Evolutionary conservation across 2,888 invertebrate species (phyloP).

Genomic region (Lamellibrachia satsuma): DNA sequence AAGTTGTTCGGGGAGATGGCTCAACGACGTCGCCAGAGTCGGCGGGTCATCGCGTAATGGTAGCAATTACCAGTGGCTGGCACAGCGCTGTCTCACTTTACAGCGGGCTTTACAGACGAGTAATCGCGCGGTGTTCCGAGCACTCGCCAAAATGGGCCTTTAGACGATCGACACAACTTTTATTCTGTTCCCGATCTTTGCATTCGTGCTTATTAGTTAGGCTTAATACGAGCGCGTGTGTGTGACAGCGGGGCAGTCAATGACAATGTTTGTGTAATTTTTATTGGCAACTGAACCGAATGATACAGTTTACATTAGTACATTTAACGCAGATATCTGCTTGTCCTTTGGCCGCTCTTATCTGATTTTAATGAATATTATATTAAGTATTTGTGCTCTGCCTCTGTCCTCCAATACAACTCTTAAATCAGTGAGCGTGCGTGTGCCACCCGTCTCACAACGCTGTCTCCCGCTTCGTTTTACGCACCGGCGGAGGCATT

Average conservation of each 20-base stretch:
- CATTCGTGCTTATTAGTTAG: not conserved
- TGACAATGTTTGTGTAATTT: not conserved
- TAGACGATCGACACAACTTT: not conserved
- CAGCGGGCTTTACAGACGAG: not conserved
- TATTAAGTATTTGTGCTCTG: not conserved
- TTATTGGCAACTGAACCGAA: not conserved
- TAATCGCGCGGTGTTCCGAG: not conserved
- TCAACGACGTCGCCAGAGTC: not conserved
- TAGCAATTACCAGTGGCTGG: conserved; percentile 9
- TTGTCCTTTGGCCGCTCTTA: not conserved
- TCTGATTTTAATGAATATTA: conserved; percentile 13
- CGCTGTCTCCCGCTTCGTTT: not conserved
- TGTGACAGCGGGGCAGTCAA: not conserved
- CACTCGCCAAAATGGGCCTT: not conserved
- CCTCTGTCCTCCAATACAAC: not conserved
- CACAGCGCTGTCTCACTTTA: not conserved
- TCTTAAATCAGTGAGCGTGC: not conserved
- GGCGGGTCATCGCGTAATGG: not conserved
- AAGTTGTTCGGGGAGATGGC: not conserved
- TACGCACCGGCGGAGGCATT: not conserved
- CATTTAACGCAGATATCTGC: too few species aligned
- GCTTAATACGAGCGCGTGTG: not conserved
- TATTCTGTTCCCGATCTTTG: not conserved
- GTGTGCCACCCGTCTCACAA: not conserved
- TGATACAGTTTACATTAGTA: not conserved